Base-by-base conservation (phyloP, 2,888 invertebrate genomes). In the Lacanobia oleracea region DNA sequence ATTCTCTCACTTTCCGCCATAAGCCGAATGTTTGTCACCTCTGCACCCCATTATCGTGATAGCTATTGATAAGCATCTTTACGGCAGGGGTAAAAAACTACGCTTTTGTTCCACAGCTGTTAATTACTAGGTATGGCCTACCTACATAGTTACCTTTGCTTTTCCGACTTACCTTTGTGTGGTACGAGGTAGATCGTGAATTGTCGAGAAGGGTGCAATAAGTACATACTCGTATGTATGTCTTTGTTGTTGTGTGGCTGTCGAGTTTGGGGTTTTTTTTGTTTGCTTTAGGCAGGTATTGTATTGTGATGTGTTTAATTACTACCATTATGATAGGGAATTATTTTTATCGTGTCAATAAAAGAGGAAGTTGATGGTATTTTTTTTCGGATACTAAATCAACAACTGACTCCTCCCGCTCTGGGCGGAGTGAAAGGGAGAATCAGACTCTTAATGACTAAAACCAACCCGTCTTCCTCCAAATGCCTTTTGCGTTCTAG, bases 121-220 rank as follows among this genome's bases (percentile, higher is more conserved):
- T 81, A 81, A 81, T 80, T 83, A 63, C 80, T 57, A n/a, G n/a
- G n/a, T n/a, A 37, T 67, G 80, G n/a, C 60, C 56, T 57, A 80
- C 60, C 56, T 57, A 80, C 33, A 73, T 83, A 63, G 54, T 63
- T 74, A 63, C n/a, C 27, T 27, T 66, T 54, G 21, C 57, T 12
- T 57, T 78, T 14, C 3, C 6, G n/a, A n/a, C 18, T 48, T 50
- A 45, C 48, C 54, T 65, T 65, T 72, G 53, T 51, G 23, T n/a
- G 2, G 18, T 51, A 45, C 10, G 53, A 14, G 10, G 62, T 37
- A 23, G 45, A 40, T 43, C 23, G 6, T n/a, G 43, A 23, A 50
- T 60, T 51, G 9, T 21, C 27, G 48, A 67, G 37, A 56, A 51
- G 18, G 18, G 54, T 21, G 37, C 21, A n/a, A 23, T 48, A 51